Conservation (phyloP, 1,140 invertebrate species). For the Condylostylus longicornis region DNA sequence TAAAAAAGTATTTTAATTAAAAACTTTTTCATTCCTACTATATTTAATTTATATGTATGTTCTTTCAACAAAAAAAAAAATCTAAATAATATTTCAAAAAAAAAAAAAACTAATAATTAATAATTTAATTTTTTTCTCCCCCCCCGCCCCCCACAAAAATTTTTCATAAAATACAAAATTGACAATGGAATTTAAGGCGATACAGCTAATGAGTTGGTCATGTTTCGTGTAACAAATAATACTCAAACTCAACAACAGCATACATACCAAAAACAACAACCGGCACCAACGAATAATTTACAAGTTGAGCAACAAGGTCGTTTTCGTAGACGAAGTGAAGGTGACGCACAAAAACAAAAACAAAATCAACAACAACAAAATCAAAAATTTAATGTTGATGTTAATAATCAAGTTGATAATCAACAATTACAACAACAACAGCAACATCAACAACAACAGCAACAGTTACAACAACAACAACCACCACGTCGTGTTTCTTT, state of each 20-base stretch:
- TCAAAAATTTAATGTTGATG: no score
- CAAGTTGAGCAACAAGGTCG: slow-evolving; percentile 19
- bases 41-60: no score
- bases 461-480: slow-evolving; percentile 2
- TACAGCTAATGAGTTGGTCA: slow-evolving; percentile 11
- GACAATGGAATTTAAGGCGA: slow-evolving; percentile 7
- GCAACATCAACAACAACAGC: slow-evolving; percentile 8
- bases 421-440: no score
- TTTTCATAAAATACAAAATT: no score
- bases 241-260: slow-evolving; percentile 4
- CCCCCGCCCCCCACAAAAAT: no score
- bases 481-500: slow-evolving; percentile 18
- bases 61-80: no score
- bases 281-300: slow-evolving; percentile 14
- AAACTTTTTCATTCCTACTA: no score
- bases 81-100: no score
- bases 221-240: slow-evolving; percentile 7
- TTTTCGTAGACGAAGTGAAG: slow-evolving; percentile 27
- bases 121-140: no score
- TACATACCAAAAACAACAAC: slow-evolving; percentile 1
- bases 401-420: no score
- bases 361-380: slow-evolving; percentile 12
- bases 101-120: no score
- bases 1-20: no score
- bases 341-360: slow-evolving; percentile 21